phyloP scores from a whole-genome alignment of 2,888 invertebrate genomes.

The Lepidocyrtinus sp. region DNA sequence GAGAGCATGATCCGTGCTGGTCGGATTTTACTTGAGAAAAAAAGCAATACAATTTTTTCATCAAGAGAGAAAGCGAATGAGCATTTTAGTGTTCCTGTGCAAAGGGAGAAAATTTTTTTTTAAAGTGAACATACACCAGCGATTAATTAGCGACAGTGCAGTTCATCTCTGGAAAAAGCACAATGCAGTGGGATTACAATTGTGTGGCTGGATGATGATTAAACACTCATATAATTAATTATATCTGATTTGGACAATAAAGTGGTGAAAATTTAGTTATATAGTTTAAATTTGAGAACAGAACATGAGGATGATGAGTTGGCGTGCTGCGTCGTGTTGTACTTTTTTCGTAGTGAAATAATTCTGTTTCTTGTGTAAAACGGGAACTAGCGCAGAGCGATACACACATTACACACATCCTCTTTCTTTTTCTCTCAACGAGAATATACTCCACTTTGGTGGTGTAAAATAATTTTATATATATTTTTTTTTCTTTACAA shows the following conservation, averaged over 20 bases:
- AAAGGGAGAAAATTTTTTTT: background rate
- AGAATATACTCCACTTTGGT: no score
- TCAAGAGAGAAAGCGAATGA: conserved; percentile 14
- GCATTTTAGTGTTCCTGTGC: no score
- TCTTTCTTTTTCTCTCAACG: no score
- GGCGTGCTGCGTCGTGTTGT: conserved; percentile 41
- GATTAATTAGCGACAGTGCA: no score
- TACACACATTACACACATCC: no score
- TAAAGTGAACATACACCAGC: background rate
- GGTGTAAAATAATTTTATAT: conserved; percentile 19
- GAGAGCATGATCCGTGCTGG: conserved; percentile 34
- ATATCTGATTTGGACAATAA: no score
- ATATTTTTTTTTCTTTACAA: conserved; percentile 35
- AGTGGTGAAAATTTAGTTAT: background rate
- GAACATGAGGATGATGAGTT: conserved; percentile 41
- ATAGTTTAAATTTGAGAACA: background rate
- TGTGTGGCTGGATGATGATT: conserved; percentile 7
- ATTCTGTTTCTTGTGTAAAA: no score
- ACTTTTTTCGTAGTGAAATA: conserved; percentile 16
- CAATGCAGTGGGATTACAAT: background rate
- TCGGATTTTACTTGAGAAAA: conserved; percentile 18
- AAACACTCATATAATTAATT: background rate
- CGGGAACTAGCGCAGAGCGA: no score
- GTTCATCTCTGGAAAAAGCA: background rate
- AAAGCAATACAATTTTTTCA: conserved; percentile 9